Evolutionary conservation across 2,888 invertebrate species (phyloP), one percentile per base, ranked within the genome.

Genomic region (Lepidocyrtinus sp.): DNA sequence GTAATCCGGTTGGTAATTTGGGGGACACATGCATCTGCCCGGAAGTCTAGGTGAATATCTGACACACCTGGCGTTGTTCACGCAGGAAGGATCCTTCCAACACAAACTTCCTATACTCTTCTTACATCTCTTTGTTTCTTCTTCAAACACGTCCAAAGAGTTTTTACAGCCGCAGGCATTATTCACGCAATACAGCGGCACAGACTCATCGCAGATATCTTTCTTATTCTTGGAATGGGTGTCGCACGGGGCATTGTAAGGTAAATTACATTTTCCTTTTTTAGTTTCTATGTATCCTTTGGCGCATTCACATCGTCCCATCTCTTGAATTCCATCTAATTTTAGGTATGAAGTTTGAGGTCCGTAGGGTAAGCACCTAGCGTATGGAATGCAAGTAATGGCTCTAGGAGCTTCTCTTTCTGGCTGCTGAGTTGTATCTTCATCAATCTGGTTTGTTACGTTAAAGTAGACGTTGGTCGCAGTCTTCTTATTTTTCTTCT

Each of bases 11-110:
- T 76, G 73, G 22, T 71, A 68, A 24, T 77, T 84, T 21, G 70
- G 65, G 36, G 72, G 77, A 59, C 84, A 84, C 50, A 71, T 77
- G 27, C 84, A 84, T 61, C 84, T 75, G 22, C 84, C 84, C 17
- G 84, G 82, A 21, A 84, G 55, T n/a, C 72, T 71, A 15, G 79
- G 74, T 0, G 81, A 68, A 50, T 75, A 76, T 46, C 65, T 21
- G 7, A 75, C 26, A 24, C 84, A 84, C n/a, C 76, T 75, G 1
- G 82, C 69, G 9, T 71, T 73, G 24, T 50, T 68, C 15, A 83
- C 80, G 67, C 84, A 84, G 24, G 64, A 59, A 1, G 46, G 65
- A 15, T 78, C 78, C 59, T 82, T 84, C 79, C 77, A 78, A 36
- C 84, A 84, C 1, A 82, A 19, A 2, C 80, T 77, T 17, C 77